A percentile compares a stretch with the other conserved stretches of the same genome.
These are phyloP conservation scores for Sprattus sprattus DNA, from an alignment of 2,113 vertebrate species.

Conservation along the genomic window DNA sequence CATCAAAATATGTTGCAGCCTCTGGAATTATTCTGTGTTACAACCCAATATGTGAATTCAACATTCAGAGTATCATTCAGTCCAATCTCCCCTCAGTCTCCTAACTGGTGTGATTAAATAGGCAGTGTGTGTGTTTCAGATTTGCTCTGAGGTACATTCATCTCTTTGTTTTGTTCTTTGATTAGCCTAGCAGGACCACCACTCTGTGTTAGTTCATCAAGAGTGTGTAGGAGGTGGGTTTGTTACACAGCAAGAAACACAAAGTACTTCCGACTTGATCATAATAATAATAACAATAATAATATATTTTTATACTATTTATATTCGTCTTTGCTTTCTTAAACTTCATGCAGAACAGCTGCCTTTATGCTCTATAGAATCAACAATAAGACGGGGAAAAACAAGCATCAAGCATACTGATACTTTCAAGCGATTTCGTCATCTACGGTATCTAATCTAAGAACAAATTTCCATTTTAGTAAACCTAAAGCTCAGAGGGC, in stretches of 20 bases:
- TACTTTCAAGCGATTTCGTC: background rate
- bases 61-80: background rate
- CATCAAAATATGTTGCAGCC: background rate
- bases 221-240: background rate
- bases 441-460: background rate
- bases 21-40: background rate
- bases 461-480: background rate
- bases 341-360: background rate
- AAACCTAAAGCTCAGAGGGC: background rate
- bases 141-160: background rate
- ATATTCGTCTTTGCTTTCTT: background rate
- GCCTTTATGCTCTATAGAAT: background rate
- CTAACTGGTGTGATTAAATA: background rate
- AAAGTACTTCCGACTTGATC: background rate
- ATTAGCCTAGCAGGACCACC: background rate
- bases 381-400: background rate
- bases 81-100: background rate
- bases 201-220: background rate
- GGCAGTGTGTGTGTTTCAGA: background rate
- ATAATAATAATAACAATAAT: background rate
- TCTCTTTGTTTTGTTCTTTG: constrained; percentile 7
- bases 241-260: background rate
- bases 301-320: background rate
- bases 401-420: background rate
- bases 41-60: background rate